phyloP scores from a whole-genome alignment of 2,797 vertebrate species.

The Heteromormyrus szaboi region DNA sequence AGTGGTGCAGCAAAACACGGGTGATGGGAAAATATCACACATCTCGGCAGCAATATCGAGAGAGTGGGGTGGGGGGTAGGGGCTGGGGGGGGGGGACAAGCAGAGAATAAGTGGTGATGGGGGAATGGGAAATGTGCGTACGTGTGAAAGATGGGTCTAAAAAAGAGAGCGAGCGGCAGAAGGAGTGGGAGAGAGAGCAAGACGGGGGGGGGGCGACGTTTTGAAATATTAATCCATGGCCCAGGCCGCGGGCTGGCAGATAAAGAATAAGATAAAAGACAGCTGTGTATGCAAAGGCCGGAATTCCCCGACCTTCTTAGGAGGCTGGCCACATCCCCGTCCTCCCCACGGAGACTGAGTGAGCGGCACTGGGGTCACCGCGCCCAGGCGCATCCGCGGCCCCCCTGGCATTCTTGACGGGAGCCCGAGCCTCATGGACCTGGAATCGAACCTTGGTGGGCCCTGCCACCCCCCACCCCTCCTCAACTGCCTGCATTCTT shows the following conservation, averaged over 20 bases:
- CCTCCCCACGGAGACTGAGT: neutral
- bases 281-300: neutral
- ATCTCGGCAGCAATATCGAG: neutral
- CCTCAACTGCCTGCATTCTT: slow-evolving; percentile 28
- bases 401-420: neutral
- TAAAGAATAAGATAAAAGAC: neutral
- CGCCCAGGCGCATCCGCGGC: slow-evolving; percentile 31
- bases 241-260: neutral
- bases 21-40: slow-evolving; percentile 35
- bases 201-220: slow-evolving; percentile 50
- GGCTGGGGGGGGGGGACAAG: neutral
- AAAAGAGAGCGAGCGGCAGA: slow-evolving; percentile 21
- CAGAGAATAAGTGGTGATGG: slow-evolving; percentile 12
- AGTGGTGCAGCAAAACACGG: slow-evolving; percentile 42
- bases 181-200: slow-evolving; percentile 22
- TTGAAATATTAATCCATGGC: slow-evolving; percentile 65
- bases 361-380: slow-evolving; percentile 29
- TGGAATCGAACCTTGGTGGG: neutral
- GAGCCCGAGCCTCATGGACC: neutral
- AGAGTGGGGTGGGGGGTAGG: neutral
- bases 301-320: neutral
- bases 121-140: neutral
- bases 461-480: neutral
- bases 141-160: neutral
- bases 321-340: neutral